Base-by-base conservation (phyloP, 2,888 invertebrate genomes). In the Aspidiotus rigidus region DNA sequence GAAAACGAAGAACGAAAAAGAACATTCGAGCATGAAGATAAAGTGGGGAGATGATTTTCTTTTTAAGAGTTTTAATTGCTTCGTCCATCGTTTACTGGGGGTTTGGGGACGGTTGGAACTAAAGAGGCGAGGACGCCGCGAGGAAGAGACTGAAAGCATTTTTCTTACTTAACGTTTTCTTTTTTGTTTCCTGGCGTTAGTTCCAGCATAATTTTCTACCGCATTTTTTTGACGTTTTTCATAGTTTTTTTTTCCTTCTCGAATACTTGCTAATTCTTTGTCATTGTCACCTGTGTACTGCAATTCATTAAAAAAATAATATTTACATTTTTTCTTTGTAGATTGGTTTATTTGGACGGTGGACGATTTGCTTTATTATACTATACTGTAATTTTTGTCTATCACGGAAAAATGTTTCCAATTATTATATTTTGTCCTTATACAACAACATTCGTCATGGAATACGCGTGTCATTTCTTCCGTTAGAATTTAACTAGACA, bases 21-120 rank as follows among this genome's bases (percentile, higher is more conserved):
- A 55, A 39, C 28, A 28, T 28, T 28, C 28, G 28, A 16, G 41
- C 40, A 53, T 44, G 67, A 60, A n/a, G 67, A n/a, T 10, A 60
- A 64, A 69, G 72, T 71, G 72, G 73, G 72, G 74, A 74, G 73
- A 74, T 74, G 74, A 75, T 75, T 74, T 75, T 75, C 74, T 74
- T 75, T 75, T 75, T 75, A 75, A 75, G 75, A 75, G 74, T 75
- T 75, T 75, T 75, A 75, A 75, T 75, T 75, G 75, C 75, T 75
- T 74, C 74, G 74, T 74, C 75, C 75, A 75, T 75, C 75, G 74
- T 73, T 74, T 73, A 72, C 72, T 72, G 71, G 69, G 71, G 70
- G 41, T 56, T 7, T 28, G 42, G 56, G 44, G 56, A 16, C 66
- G 41, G 42, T 10, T 59, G 60, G 41, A 60, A 60, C 10, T 13